phyloP scores from a whole-genome alignment of 2,888 invertebrate species.

The Dynastes tityus region DNA sequence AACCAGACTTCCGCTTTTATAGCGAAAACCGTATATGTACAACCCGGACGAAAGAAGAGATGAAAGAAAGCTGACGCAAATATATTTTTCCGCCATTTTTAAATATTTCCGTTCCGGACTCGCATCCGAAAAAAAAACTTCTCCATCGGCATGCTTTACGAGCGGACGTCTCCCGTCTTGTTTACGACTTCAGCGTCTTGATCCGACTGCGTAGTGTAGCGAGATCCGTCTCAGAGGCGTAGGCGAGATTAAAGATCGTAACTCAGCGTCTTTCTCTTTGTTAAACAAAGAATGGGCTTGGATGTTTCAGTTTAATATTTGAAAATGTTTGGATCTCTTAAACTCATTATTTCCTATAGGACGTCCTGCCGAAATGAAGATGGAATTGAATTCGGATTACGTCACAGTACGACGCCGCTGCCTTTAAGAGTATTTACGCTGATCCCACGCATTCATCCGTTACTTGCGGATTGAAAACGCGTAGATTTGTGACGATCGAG shows the following conservation, averaged over 20 bases:
- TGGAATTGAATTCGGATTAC: not conserved
- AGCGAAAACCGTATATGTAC: conserved; percentile 5
- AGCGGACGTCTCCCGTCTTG: conserved; percentile 14
- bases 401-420: not conserved
- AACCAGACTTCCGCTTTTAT: conserved; percentile 19
- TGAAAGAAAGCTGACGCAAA: conserved; percentile 15
- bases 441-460: not conserved
- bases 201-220: not conserved
- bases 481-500: conserved; percentile 23
- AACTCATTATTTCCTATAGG: not conserved
- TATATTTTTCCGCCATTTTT: conserved; percentile 33
- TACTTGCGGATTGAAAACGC: conserved; percentile 4
- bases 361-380: not conserved
- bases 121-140: not conserved
- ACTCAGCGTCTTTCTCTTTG: no score
- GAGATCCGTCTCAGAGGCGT: conserved; percentile 11
- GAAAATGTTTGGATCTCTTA: no score
- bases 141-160: conserved; percentile 27
- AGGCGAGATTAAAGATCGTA: not conserved
- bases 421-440: not conserved
- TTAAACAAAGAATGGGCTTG: no score
- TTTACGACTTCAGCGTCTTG: conserved; percentile 15
- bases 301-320: no score
- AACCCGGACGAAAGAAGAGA: not conserved
- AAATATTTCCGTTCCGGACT: conserved; percentile 25